phyloP scores from a whole-genome alignment of 2,888 invertebrate genomes.

The Ichneumon xanthorius region DNA sequence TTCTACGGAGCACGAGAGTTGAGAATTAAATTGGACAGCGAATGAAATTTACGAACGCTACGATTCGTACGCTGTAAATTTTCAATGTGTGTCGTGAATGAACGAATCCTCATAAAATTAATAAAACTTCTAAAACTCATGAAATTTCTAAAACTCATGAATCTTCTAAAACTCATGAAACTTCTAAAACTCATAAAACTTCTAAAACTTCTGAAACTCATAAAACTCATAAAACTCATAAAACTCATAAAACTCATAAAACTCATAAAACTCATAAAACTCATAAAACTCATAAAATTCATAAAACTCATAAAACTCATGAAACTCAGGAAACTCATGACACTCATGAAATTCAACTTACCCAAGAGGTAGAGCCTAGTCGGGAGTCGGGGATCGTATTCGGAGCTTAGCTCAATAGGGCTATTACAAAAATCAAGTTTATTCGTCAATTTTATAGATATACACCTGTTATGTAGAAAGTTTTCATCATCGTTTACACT shows the following conservation, averaged over 20 bases:
- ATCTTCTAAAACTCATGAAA: no score
- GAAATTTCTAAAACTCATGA: no score
- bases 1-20: conserved; percentile 11
- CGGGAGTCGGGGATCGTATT: conserved; percentile 14
- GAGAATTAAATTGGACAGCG: conserved; percentile 21
- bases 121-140: no score
- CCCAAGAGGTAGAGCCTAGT: not conserved
- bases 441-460: conserved; percentile 82
- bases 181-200: not conserved
- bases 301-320: no score
- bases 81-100: not conserved
- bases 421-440: conserved; percentile 83
- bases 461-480: conserved; percentile 83
- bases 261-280: no score
- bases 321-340: not conserved
- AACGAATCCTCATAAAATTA: conserved; percentile 32
- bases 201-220: no score
- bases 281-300: no score
- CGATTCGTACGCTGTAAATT: conserved; percentile 11
- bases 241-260: not conserved
- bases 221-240: no score
- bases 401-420: conserved; percentile 42
- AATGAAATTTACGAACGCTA: conserved; percentile 15
- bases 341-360: not conserved
- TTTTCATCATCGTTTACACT: conserved; percentile 78